These are phyloP conservation scores for Calephelis virginiensis DNA, from an alignment of 1,140 invertebrate genomes.

Conservation along the genomic window DNA sequence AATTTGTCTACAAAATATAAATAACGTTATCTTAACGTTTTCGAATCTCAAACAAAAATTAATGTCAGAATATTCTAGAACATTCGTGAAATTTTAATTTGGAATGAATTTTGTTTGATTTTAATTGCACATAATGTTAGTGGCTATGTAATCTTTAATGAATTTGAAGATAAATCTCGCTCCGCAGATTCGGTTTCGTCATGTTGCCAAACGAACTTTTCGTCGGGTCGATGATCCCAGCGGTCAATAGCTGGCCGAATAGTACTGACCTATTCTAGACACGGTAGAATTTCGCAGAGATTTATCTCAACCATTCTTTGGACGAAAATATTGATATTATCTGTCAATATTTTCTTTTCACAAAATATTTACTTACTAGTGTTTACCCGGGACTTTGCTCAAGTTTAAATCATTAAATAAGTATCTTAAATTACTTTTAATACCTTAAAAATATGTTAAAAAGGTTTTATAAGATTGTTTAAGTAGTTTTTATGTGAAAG, in stretches of 20 bases:
- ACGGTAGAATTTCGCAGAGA: not conserved
- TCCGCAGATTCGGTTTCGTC: slow-evolving; percentile 18
- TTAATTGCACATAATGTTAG: slow-evolving; percentile 1
- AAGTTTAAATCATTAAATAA: not conserved
- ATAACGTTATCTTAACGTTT: too few relatives aligned
- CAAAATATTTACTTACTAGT: too few relatives aligned
- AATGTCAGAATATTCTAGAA: not conserved
- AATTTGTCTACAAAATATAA: too few relatives aligned
- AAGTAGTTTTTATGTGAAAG: too few relatives aligned
- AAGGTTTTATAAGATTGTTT: too few relatives aligned
- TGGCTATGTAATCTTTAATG: slow-evolving; percentile 4
- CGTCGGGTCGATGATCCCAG: slow-evolving; percentile 20
- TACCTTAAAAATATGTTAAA: too few relatives aligned
- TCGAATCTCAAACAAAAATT: not conserved
- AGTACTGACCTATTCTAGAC: slow-evolving; percentile 25
- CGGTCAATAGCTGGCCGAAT: slow-evolving; percentile 3
- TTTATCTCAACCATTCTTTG: not conserved
- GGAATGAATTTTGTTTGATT: not conserved
- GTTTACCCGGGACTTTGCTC: not conserved
- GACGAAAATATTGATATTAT: too few relatives aligned
- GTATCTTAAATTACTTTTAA: too few relatives aligned
- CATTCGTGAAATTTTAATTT: not conserved
- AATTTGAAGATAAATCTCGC: slow-evolving; percentile 6
- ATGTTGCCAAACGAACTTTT: slow-evolving; percentile 18
- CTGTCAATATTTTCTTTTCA: too few relatives aligned